Conservation (phyloP, 1,140 invertebrate species). For the Tenebrio molitor region DNA sequence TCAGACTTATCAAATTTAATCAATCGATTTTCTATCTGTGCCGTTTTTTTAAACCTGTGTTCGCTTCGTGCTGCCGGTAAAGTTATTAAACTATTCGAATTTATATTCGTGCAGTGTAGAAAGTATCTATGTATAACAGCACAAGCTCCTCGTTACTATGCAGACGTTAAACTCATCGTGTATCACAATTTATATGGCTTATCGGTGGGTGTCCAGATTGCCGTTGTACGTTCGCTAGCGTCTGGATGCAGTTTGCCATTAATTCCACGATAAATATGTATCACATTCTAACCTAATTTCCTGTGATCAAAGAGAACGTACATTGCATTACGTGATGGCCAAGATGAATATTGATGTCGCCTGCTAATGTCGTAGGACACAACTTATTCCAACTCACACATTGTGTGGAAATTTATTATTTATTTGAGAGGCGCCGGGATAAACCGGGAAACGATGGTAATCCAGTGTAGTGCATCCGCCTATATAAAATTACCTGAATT, state of each 20-base stretch:
- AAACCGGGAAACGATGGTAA: not conserved
- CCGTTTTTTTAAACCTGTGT: not conserved
- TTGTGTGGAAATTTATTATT: not conserved
- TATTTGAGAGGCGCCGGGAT: not conserved
- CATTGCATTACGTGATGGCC: not conserved
- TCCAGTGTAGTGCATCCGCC: not conserved
- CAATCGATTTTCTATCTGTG: not conserved
- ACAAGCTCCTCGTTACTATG: conserved; percentile 29
- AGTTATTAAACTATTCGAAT: conserved; percentile 16
- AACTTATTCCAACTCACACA: not conserved
- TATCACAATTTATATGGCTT: conserved; percentile 35
- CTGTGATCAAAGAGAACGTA: conserved; percentile 1
- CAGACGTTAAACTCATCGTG: conserved; percentile 31
- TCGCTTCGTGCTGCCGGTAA: not conserved
- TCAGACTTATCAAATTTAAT: conserved; percentile 22
- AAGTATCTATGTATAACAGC: conserved; percentile 25
- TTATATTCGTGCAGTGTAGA: conserved; percentile 21
- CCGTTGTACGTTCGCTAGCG: conserved; percentile 1
- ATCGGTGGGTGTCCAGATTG: conserved; percentile 36
- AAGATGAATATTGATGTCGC: not conserved
- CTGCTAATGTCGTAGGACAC: not conserved
- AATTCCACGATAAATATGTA: conserved; percentile 13
- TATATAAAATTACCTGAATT: not conserved
- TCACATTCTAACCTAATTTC: conserved; percentile 23
- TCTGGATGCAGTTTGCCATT: conserved; percentile 13